Evolutionary conservation across 2,888 invertebrate species (phyloP), one percentile per base, ranked within the genome.

Genomic region (Saturnia pavonia): DNA sequence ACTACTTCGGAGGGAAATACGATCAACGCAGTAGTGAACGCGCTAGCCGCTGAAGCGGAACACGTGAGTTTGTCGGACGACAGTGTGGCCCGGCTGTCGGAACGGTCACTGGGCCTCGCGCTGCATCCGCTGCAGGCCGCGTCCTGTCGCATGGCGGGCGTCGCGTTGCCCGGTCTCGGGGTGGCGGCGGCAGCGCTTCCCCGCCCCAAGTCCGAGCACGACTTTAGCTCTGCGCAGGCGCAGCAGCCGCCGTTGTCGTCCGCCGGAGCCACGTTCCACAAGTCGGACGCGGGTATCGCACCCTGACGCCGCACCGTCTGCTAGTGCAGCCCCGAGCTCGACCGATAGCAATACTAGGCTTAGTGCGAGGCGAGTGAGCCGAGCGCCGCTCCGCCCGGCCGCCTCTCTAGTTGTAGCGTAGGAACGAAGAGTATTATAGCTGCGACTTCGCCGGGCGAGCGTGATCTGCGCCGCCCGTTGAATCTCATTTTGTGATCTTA

Each of bases 11-110:
- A 94, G 73, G 94, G 94, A 68, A 93, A 94, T 94, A 97, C 97
- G 77, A 98, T 98, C 89, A 98, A 97, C 89, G 98, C 98, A 69
- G 98, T 98, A 80, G 98, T 98, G 82, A 98, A 97, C 91, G 98
- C 98, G 76, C 95, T 98, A 81, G 97, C 98, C 71, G 97, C 97
- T 73, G 98, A 98, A 91, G 98, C 97, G 71, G 97, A 97, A 82
- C 97, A 98, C 88, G 97, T 96, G 78, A 96, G 96, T 90, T 94
- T 96, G 83, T 96, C 96, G 76, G 96, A 96, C 86, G 96, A 97
- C 92, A 96, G 96, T 85, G 95, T 96, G 81, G 94, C 93, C 85
- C 90, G 94, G 73, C 85, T 94, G 78, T 92, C 93, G 75, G 93
- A 92, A 85, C 95, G 95, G 72, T 96, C 96, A 89, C 93, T 96